phyloP scores from a whole-genome alignment of 2,797 vertebrate genomes.

The Bradypodion ventrale region DNA sequence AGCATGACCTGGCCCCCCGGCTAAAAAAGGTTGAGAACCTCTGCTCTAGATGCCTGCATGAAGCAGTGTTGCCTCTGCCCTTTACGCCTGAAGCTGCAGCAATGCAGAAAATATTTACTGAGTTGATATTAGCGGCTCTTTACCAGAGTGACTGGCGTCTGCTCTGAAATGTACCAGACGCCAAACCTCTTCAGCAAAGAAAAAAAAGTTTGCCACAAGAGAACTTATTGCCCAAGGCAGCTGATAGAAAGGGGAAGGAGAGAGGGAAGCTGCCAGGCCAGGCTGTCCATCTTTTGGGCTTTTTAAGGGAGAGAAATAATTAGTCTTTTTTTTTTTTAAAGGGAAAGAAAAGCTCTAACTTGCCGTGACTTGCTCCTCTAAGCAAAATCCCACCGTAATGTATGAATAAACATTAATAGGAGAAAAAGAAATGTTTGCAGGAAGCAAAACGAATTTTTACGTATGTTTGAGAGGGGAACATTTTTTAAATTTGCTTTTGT shows the following conservation, averaged over 20 bases:
- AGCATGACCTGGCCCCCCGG: no score
- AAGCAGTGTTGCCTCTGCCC: constrained; percentile 60
- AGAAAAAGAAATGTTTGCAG: constrained; percentile 52
- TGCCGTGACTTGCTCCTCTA: constrained; percentile 65
- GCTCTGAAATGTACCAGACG: constrained; percentile 64
- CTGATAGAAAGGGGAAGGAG: constrained; percentile 62
- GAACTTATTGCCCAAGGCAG: constrained; percentile 69
- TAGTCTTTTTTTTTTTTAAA: no score
- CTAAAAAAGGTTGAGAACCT: no score
- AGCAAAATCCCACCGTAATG: constrained; percentile 65
- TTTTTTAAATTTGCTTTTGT: not conserved
- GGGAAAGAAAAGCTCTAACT: constrained; percentile 63
- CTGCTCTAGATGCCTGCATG: no score
- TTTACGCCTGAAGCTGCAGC: constrained; percentile 55
- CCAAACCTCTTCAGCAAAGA: constrained; percentile 65
- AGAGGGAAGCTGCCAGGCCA: constrained; percentile 60
- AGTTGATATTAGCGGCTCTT: constrained; percentile 61
- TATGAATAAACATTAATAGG: constrained; percentile 57
- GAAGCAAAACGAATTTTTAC: not conserved
- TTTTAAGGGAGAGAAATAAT: constrained; percentile 66
- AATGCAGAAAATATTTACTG: constrained; percentile 63
- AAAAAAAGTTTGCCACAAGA: constrained; percentile 68
- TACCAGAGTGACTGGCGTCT: constrained; percentile 63
- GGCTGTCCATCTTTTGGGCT: constrained; percentile 63
- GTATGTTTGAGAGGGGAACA: not conserved